Evolutionary conservation across 2,797 vertebrate genomes (phyloP).

Genomic region (Phataginus tetradactyla): DNA sequence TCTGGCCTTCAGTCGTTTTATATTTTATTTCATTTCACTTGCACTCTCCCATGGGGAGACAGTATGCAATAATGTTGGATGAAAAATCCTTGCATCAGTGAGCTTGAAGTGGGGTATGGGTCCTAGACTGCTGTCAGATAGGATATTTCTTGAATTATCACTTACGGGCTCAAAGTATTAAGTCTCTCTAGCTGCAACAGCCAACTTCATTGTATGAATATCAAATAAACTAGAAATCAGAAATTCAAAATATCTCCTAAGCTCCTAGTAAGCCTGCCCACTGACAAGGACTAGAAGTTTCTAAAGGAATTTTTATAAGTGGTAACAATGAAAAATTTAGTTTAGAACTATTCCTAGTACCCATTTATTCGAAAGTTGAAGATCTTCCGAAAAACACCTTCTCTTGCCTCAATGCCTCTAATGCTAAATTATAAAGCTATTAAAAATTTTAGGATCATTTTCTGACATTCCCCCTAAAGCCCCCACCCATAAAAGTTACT

Average conservation of each 20-base stretch:
- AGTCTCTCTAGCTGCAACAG: not conserved
- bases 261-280: not conserved
- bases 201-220: constrained; percentile 35
- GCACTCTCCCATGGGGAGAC: not conserved
- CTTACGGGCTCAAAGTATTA: not conserved
- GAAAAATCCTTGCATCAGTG: not conserved
- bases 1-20: not conserved
- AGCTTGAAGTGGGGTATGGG: not conserved
- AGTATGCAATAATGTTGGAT: not conserved
- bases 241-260: constrained; percentile 44
- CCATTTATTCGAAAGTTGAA: constrained; percentile 3
- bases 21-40: constrained; percentile 42
- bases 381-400: constrained; percentile 17
- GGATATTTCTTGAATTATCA: constrained; percentile 56
- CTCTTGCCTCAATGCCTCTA: not conserved
- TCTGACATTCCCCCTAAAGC: not conserved
- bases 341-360: not conserved
- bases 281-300: constrained; percentile 23
- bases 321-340: constrained; percentile 45
- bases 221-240: constrained; percentile 51
- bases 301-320: constrained; percentile 46
- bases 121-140: constrained; percentile 36
- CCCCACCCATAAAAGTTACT: not conserved
- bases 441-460: not conserved
- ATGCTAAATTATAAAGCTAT: constrained; percentile 41